phyloP scores from a whole-genome alignment of 2,113 vertebrate species.

The Ophiodon elongatus region DNA sequence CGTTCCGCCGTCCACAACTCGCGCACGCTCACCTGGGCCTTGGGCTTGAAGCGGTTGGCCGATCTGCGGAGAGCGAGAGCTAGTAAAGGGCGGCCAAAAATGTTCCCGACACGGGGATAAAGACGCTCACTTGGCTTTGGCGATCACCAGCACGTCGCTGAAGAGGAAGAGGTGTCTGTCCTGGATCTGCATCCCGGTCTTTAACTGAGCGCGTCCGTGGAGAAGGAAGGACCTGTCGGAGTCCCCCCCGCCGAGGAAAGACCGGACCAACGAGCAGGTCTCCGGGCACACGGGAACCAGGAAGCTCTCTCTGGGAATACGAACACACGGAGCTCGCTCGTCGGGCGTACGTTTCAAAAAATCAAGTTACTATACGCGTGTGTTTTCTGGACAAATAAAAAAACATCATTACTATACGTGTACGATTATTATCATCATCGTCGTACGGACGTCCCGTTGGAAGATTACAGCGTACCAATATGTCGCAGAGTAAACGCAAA shows the following conservation, averaged over 20 bases:
- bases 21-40: conserved; percentile 87
- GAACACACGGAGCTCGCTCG: too few species aligned
- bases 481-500: too few species aligned
- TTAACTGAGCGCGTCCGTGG: conserved; percentile 75
- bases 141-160: conserved; percentile 72
- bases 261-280: conserved; percentile 72
- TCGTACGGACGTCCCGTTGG: too few species aligned
- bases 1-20: conserved; percentile 96
- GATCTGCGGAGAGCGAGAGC: conserved; percentile 48
- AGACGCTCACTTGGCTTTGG: conserved; percentile 79
- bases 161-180: conserved; percentile 82
- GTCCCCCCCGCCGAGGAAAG: conserved; percentile 60
- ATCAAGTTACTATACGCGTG: too few species aligned
- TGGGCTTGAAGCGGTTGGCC: conserved; percentile 89
- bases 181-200: conserved; percentile 81
- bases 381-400: too few species aligned
- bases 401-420: too few species aligned
- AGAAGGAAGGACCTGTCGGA: conserved; percentile 71
- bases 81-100: background rate
- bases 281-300: conserved; percentile 67
- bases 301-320: conserved; percentile 73
- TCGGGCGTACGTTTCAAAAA: too few species aligned
- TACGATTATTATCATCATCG: too few species aligned
- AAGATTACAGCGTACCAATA: too few species aligned
- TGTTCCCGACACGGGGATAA: background rate